These are phyloP conservation scores for Terebella lapidaria DNA, from an alignment of 2,888 invertebrate species.

Conservation along the genomic window DNA sequence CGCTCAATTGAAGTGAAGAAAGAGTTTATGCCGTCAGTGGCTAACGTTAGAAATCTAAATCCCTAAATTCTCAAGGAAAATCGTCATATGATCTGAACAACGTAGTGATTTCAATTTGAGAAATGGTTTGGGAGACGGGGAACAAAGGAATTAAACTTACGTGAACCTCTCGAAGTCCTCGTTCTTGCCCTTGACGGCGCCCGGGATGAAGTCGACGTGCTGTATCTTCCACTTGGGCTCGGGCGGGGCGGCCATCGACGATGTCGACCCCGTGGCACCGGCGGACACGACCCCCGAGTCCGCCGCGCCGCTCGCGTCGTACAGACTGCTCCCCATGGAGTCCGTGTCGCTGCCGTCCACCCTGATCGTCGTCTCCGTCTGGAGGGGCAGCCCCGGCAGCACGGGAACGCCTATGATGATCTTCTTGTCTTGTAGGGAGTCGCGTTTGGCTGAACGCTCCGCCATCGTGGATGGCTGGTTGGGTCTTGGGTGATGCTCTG, in stretches of 20 bases:
- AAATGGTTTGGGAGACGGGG: too few relatives aligned
- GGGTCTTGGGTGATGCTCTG: too few relatives aligned
- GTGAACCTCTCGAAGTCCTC: slow-evolving; percentile 1
- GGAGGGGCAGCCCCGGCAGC: neutral
- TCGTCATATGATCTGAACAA: too few relatives aligned
- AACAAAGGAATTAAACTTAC: neutral
- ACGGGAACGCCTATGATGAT: slow-evolving; percentile 1
- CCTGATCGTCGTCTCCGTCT: slow-evolving; percentile 4
- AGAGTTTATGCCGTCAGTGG: too few relatives aligned
- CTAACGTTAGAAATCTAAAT: too few relatives aligned
- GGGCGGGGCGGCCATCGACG: neutral
- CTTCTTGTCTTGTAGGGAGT: neutral
- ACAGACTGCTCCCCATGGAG: neutral
- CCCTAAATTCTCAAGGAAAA: too few relatives aligned
- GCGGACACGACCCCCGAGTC: neutral
- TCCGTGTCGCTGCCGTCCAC: neutral
- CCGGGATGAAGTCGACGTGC: neutral
- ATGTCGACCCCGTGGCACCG: neutral
- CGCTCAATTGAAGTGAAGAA: too few relatives aligned
- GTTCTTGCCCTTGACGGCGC: neutral
- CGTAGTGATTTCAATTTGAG: too few relatives aligned
- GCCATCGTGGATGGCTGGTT: neutral
- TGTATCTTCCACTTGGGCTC: neutral
- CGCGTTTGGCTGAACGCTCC: neutral
- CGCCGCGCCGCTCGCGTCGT: neutral